Evolutionary conservation across 2,113 vertebrate species (phyloP).

Genomic region (Anarrhichthys ocellatus): DNA sequence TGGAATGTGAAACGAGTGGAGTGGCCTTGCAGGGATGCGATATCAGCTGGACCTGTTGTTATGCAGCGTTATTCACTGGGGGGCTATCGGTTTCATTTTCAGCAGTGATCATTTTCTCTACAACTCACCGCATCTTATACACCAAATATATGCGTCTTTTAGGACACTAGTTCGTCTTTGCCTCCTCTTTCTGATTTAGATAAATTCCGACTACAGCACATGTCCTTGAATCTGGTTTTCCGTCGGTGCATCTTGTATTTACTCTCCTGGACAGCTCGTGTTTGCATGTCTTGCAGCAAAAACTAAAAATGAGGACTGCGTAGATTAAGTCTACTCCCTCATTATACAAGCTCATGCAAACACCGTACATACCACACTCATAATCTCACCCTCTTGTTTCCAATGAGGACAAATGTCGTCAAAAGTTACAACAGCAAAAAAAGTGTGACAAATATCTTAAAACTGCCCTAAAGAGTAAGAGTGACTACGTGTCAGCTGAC

Average conservation of each 20-base stretch:
- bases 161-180: neutral
- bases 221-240: neutral
- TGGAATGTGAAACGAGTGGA: constrained; percentile 2
- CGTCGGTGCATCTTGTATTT: neutral
- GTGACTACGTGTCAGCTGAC: neutral
- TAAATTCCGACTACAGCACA: neutral
- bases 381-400: neutral
- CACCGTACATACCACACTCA: neutral
- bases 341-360: neutral
- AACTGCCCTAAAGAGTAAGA: neutral
- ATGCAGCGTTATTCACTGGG: neutral
- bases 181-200: constrained; percentile 1
- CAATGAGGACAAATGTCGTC: neutral
- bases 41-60: neutral
- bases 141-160: neutral
- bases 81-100: neutral
- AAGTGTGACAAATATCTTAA: neutral
- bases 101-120: neutral
- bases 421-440: neutral
- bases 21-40: constrained; percentile 2
- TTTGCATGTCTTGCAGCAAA: neutral
- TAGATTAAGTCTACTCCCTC: neutral
- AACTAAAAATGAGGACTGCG: too few relatives aligned
- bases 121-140: neutral
- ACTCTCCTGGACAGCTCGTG: neutral